phyloP scores from a whole-genome alignment of 2,113 vertebrate species.

The Epinephelus fuscoguttatus region DNA sequence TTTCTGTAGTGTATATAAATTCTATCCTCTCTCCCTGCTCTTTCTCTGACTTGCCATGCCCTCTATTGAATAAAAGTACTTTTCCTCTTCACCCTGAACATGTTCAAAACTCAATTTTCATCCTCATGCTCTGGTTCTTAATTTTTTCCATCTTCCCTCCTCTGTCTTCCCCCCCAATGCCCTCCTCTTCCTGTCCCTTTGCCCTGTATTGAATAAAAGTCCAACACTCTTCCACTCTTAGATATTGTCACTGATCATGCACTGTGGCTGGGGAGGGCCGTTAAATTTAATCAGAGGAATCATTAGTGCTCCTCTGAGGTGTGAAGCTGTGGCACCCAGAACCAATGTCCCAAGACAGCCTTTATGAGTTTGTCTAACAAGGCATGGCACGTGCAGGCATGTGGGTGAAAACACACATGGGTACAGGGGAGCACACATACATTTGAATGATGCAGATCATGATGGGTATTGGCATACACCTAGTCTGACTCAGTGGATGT shows the following conservation, averaged over 20 bases:
- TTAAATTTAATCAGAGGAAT: constrained; percentile 66
- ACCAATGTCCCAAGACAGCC: constrained; percentile 50
- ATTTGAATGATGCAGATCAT: background rate
- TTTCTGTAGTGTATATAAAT: too few relatives aligned
- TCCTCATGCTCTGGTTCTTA: constrained; percentile 8
- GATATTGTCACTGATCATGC: constrained; percentile 32
- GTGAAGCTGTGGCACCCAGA: constrained; percentile 57
- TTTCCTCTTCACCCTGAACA: background rate
- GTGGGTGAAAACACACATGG: background rate
- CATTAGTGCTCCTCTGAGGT: constrained; percentile 68
- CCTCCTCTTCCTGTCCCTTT: constrained; percentile 4
- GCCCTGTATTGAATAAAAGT: constrained; percentile 31
- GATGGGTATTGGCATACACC: background rate
- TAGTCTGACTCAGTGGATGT: too few relatives aligned
- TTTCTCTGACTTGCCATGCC: background rate
- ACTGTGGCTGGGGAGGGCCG: constrained; percentile 26
- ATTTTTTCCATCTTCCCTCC: background rate
- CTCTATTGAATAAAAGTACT: constrained; percentile 23
- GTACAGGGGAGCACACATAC: background rate
- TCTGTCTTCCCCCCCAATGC: background rate
- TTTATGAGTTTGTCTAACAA: constrained; percentile 64
- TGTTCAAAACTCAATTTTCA: constrained; percentile 3
- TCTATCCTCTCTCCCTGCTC: background rate
- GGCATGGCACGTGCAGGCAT: constrained; percentile 2
- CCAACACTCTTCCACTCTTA: constrained; percentile 14